Evolutionary conservation across 2,113 vertebrate genomes (phyloP).

Genomic region (Gambusia affinis): DNA sequence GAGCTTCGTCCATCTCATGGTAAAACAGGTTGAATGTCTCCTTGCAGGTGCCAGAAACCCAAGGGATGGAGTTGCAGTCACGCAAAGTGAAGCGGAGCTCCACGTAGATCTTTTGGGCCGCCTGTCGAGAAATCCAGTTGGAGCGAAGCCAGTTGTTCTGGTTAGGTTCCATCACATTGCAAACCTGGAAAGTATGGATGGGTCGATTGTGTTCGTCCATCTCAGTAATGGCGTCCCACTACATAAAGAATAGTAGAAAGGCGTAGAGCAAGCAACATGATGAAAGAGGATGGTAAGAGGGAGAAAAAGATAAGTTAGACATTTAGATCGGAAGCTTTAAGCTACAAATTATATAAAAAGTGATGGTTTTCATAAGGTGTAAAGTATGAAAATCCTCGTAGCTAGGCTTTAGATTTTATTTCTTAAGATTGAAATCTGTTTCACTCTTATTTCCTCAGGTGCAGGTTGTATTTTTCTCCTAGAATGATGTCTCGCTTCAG

Average conservation of each 20-base stretch:
- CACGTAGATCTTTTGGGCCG: conserved; percentile 93
- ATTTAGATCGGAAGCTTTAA: background rate
- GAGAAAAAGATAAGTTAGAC: background rate
- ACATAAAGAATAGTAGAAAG: conserved; percentile 48
- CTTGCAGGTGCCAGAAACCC: conserved; percentile 95
- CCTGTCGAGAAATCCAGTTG: conserved; percentile 94
- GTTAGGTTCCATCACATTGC: conserved; percentile 96
- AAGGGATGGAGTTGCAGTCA: conserved; percentile 96
- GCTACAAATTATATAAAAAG: background rate
- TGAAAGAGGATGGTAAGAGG: background rate
- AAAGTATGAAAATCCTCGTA: background rate
- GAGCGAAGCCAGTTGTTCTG: conserved; percentile 98
- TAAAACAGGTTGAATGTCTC: conserved; percentile 97
- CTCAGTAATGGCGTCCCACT: conserved; percentile 98
- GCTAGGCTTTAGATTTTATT: conserved; percentile 2
- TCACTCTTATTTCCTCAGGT: conserved; percentile 12
- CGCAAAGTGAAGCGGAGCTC: conserved; percentile 95
- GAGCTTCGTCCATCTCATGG: conserved; percentile 91
- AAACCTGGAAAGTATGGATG: conserved; percentile 96
- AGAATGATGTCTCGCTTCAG: conserved; percentile 32
- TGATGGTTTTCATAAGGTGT: background rate
- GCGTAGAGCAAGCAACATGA: background rate
- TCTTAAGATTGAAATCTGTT: conserved; percentile 5
- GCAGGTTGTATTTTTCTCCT: conserved; percentile 3
- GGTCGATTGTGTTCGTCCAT: conserved; percentile 97